A percentile compares a stretch with the other conserved stretches of the same genome.
These are phyloP conservation scores for Macaca mulatta DNA, from an alignment of 2,113 vertebrate species.

Conservation along the genomic window DNA sequence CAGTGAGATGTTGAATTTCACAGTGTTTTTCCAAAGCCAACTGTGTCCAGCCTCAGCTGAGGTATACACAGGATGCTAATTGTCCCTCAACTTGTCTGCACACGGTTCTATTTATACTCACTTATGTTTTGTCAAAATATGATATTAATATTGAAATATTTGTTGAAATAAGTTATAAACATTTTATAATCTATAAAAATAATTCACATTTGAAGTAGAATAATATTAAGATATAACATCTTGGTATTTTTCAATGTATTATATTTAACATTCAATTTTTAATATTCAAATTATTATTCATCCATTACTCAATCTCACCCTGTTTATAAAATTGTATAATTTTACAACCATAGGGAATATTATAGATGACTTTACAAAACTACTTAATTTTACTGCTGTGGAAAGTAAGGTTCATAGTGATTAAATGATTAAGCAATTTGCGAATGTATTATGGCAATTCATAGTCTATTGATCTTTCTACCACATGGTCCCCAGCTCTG, in stretches of 20 bases:
- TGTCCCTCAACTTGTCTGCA: background rate
- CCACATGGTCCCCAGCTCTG: background rate
- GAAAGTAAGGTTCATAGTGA: background rate
- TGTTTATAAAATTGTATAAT: background rate
- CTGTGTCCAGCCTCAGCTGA: background rate
- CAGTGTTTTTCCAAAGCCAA: background rate
- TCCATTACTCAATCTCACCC: background rate
- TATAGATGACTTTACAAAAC: background rate
- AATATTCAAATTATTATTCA: background rate
- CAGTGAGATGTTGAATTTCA: background rate
- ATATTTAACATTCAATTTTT: background rate
- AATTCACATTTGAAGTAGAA: background rate
- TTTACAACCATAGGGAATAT: background rate
- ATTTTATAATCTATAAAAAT: background rate
- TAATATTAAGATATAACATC: background rate
- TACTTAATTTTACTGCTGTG: background rate
- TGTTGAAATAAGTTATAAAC: background rate
- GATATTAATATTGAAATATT: background rate
- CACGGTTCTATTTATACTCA: background rate
- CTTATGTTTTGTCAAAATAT: background rate
- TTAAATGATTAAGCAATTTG: background rate
- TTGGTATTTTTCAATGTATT: background rate
- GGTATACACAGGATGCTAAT: too few species aligned
- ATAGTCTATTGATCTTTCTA: background rate
- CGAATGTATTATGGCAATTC: background rate